phyloP scores from a whole-genome alignment of 1,140 invertebrate species.

The Spodoptera litura region DNA sequence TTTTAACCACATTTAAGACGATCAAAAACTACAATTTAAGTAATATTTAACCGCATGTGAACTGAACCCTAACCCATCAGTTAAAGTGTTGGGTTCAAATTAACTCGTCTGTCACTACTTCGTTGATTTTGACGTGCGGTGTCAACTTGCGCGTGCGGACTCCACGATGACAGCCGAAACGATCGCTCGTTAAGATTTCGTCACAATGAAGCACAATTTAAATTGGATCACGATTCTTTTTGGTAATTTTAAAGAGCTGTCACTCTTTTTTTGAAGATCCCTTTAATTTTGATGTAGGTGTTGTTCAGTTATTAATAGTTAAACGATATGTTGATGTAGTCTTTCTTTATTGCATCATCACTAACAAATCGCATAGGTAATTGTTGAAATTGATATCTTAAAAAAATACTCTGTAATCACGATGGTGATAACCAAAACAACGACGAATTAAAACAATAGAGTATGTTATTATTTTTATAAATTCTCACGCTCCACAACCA shows the following conservation, averaged over 20 bases:
- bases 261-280: neutral
- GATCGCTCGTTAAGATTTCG: slow-evolving; percentile 47
- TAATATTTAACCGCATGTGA: neutral
- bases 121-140: slow-evolving; percentile 68
- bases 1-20: neutral
- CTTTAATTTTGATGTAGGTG: too few relatives aligned
- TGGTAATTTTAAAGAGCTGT: slow-evolving; percentile 4
- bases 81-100: slow-evolving; percentile 67
- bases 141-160: slow-evolving; percentile 59
- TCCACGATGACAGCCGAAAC: slow-evolving; percentile 59
- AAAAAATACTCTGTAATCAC: too few relatives aligned
- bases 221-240: slow-evolving; percentile 58
- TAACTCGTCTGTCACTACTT: slow-evolving; percentile 72
- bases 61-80: slow-evolving; percentile 43
- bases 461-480: neutral
- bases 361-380: too few relatives aligned
- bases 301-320: too few relatives aligned
- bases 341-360: too few relatives aligned
- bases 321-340: too few relatives aligned
- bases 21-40: neutral
- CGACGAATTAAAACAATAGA: too few relatives aligned
- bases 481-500: neutral
- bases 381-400: too few relatives aligned
- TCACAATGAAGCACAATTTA: slow-evolving; percentile 59
- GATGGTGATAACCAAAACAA: too few relatives aligned